Base-by-base conservation (phyloP, 2,113 vertebrate species). In the Pseudorectes ferrugineus region DNA sequence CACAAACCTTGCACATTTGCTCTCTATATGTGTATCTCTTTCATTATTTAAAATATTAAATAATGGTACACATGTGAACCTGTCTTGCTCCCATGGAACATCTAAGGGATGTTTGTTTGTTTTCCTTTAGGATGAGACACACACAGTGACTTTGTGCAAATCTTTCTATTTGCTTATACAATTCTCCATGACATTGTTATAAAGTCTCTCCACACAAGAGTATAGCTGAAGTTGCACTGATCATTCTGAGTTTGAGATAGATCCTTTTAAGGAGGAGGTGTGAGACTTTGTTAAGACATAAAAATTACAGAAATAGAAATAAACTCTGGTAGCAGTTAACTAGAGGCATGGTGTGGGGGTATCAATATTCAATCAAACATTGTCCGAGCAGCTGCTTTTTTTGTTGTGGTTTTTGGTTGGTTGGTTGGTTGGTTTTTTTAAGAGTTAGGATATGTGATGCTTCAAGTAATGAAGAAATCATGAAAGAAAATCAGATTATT, bases 311-410 rank as follows among this genome's bases (percentile, higher is more conserved):
- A 74, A 81, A 66, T 25, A 31, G 12, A 52, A 65, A 36, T 36
- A 38, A 65, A 28, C 23, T 42, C 23, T 57, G 14, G 5, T 71
- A 68, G 9, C 13, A 33, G 25, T 54, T 68, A 80, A 65, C 22
- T 14, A 43, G 46, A 52, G 18, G 16, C 8, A 33, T 14, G 17
- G 5, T 49, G 8, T 10, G 17, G 5, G 6, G 3, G 2, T 38
- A n/a, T 42, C 24, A 87, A 14, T 57, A 23, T 48, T 75, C 49
- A 81, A 11, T 74, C 58, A 35, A 72, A 5, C 4, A 55, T 63
- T 82, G 17, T 48, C 29, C 4, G 1, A 10, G 9, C 28, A 84
- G 28, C 3, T 43, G 23, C 0, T 9, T 25, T 38, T 45, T 40
- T 70, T 31, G 2, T 36, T 65, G 15, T 33, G 7, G 3, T 1